Base-by-base conservation (phyloP, 2,113 vertebrate species). In the Hemicordylus capensis region DNA sequence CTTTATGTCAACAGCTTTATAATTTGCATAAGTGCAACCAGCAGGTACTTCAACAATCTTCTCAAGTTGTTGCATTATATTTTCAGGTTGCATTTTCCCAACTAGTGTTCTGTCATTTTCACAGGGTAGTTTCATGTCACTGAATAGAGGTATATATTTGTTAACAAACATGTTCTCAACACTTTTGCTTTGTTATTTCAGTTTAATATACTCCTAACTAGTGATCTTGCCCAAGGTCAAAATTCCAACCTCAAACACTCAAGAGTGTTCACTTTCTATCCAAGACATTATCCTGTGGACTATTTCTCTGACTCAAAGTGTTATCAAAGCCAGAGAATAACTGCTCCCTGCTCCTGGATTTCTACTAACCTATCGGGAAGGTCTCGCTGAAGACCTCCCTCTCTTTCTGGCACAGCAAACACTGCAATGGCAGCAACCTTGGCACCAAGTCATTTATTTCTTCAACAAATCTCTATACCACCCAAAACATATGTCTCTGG, bases 11-110 rank as follows among this genome's bases (percentile, higher is more conserved):
- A 93, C 59, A 1, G 48, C 87, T 59, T 87, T 94, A 11, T 39
- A 73, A 56, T 94, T 85, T 51, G 87, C 93, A 7, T 95, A 92
- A 0, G 91, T 94, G 73, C 90, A 95, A 4, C 93, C 94, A 26
- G 58, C 24, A n/a, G 92, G 90, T 10, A 92, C 92, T 74, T 85
- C 89, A 51, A 74, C 39, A 64, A 88, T 83, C 85, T 94, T 93
- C 34, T 90, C 8, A 67, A 94, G 74, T 85, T 37, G 73, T 81
- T 63, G 73, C 70, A 88, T 31, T 20, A 95, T 79, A 73, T 22
- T 37, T 54, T 87, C 26, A 58, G 63, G 8, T 64, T 93, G 89
- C 34, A 89, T 86, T 81, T 87, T 76, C 26, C 1, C 20, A 56
- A 89, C 28, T 12, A 89, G 7, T 24, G 10, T 83, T 88, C 92